Percentiles rank a stretch among this genome's conserved stretches.
phyloP scores from a whole-genome alignment of 2,113 vertebrate genomes.

The Pomatorhinus ruficollis region DNA sequence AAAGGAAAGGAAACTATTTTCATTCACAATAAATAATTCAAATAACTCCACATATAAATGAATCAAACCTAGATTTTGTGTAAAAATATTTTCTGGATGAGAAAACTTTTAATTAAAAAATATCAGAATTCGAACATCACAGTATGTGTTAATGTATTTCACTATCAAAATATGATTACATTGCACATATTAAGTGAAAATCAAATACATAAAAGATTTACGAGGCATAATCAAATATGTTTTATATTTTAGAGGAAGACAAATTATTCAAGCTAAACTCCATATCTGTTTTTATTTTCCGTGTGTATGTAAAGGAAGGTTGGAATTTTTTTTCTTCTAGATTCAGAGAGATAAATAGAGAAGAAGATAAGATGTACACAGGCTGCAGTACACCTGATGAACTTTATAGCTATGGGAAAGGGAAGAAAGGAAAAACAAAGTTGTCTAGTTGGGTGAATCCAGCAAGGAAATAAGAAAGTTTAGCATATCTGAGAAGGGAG shows the following conservation, averaged over 20 bases:
- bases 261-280: neutral
- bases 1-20: neutral
- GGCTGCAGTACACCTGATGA: neutral
- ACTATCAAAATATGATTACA: neutral
- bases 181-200: neutral
- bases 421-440: neutral
- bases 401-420: neutral
- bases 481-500: neutral
- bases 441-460: neutral
- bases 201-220: neutral
- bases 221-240: neutral
- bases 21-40: neutral
- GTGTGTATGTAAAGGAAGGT: neutral
- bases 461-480: neutral
- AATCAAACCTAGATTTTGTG: neutral
- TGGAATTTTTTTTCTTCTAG: neutral
- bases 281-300: neutral
- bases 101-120: neutral
- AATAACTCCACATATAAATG: neutral
- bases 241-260: neutral
- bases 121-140: neutral
- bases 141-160: neutral
- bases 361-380: neutral
- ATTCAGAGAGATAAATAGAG: neutral
- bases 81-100: neutral